These are phyloP conservation scores for Rhinoptilus africanus DNA, from an alignment of 2,113 vertebrate genomes.

Conservation along the genomic window DNA sequence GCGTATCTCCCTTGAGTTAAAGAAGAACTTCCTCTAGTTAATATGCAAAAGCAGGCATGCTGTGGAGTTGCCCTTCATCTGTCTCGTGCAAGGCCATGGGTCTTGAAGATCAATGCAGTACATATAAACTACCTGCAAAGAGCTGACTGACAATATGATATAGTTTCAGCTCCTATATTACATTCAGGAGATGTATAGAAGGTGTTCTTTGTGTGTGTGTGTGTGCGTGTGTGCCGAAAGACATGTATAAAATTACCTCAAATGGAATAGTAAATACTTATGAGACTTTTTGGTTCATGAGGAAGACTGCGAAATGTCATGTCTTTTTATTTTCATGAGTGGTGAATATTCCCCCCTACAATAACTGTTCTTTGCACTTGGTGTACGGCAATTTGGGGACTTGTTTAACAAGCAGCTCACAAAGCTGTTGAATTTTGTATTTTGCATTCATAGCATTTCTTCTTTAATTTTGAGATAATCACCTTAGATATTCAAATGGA, in stretches of 20 bases:
- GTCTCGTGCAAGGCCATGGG: not conserved
- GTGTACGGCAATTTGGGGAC: not conserved
- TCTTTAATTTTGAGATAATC: not conserved
- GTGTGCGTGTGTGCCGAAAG: not conserved
- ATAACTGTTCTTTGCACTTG: not conserved
- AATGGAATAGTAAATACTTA: not conserved
- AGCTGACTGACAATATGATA: not conserved
- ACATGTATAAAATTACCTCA: not conserved
- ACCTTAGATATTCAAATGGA: not conserved
- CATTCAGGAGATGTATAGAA: not conserved
- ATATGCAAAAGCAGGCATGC: not conserved
- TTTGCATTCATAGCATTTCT: constrained; percentile 2
- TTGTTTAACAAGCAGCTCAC: not conserved
- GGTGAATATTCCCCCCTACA: not conserved
- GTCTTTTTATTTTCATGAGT: not conserved
- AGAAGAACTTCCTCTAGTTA: not conserved
- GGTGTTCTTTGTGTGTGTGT: not conserved
- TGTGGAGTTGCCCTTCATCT: not conserved
- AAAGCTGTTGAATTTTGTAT: not conserved
- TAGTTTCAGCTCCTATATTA: not conserved
- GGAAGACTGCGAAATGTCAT: not conserved
- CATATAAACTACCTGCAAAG: not conserved
- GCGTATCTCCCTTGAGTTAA: not conserved
- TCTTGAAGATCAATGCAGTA: not conserved
- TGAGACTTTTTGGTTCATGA: not conserved